A percentile compares a stretch with the other conserved stretches of the same genome.
These are phyloP conservation scores for Drosophila borborema DNA, from an alignment of 2,888 invertebrate genomes.

Conservation along the genomic window DNA sequence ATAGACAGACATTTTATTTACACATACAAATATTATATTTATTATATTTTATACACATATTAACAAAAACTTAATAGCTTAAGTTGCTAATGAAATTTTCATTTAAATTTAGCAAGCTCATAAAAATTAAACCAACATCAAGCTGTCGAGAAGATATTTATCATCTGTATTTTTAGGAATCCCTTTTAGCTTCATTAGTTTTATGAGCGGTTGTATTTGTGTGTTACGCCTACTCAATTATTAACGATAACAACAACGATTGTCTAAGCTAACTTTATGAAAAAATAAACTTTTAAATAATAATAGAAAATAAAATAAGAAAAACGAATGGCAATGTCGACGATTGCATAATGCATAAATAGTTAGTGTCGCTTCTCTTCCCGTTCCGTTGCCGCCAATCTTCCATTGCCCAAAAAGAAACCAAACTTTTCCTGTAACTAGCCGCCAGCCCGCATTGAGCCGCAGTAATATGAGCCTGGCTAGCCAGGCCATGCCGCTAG, in stretches of 20 bases:
- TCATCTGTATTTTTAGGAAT: background rate
- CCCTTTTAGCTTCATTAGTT: background rate
- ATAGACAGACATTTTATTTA: no score
- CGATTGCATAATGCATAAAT: constrained; percentile 71
- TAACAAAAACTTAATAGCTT: no score
- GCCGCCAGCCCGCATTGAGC: constrained; percentile 69
- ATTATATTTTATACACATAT: no score
- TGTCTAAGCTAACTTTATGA: constrained; percentile 14
- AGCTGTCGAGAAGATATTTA: background rate
- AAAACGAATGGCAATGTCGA: constrained; percentile 45
- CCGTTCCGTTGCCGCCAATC: constrained; percentile 36
- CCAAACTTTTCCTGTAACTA: constrained; percentile 73
- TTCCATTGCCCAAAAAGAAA: constrained; percentile 34
- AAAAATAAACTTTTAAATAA: background rate
- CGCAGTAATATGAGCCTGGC: constrained; percentile 72
- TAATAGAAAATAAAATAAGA: constrained; percentile 9
- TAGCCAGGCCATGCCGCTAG: constrained; percentile 59
- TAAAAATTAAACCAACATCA: background rate
- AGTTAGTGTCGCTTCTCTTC: constrained; percentile 25
- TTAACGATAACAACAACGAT: constrained; percentile 12
- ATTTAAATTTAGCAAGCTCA: background rate
- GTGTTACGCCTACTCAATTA: constrained; percentile 2
- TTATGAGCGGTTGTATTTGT: background rate
- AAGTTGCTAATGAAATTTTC: background rate
- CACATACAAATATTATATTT: no score